Evolutionary conservation across 2,113 vertebrate species (phyloP).

Genomic region (Actenoides lindsayi): DNA sequence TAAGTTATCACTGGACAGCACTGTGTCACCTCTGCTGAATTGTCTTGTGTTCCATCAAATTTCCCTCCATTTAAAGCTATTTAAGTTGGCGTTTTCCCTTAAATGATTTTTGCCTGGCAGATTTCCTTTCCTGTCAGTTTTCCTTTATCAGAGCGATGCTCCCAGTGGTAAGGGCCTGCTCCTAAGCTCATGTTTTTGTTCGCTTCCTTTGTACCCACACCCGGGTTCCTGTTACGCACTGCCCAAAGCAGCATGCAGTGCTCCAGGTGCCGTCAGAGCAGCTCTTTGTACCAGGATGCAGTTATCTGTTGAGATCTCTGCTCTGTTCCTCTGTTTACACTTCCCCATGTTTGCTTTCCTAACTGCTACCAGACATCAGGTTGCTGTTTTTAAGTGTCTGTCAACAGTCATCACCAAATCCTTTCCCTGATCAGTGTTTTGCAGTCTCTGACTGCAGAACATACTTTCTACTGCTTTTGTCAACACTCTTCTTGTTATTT

Average conservation of each 20-base stretch:
- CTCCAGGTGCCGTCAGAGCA: slow-evolving; percentile 46
- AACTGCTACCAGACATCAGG: slow-evolving; percentile 75
- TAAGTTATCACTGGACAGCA: not conserved
- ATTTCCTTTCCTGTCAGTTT: not conserved
- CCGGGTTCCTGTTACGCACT: not conserved
- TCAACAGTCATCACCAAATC: slow-evolving; percentile 57
- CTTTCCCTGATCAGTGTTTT: slow-evolving; percentile 47
- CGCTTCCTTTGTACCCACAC: not conserved
- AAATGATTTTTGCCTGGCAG: not conserved
- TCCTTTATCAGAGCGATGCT: not conserved
- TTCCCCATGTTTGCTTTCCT: slow-evolving; percentile 72
- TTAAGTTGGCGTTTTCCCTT: not conserved
- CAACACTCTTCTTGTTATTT: slow-evolving; percentile 37
- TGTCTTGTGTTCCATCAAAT: not conserved
- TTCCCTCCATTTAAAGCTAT: not conserved
- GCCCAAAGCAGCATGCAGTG: slow-evolving; percentile 18
- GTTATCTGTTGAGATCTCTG: slow-evolving; percentile 70
- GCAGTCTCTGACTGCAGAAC: slow-evolving; percentile 25
- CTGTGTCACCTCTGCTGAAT: not conserved
- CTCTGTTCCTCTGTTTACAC: slow-evolving; percentile 71
- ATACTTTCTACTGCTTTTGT: slow-evolving; percentile 49
- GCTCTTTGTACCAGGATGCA: slow-evolving; percentile 47
- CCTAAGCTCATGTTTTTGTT: not conserved
- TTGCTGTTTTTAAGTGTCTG: slow-evolving; percentile 77
- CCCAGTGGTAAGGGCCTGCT: not conserved